Evolutionary conservation across 2,113 vertebrate species (phyloP).

Genomic region (Pelobates fuscus): DNA sequence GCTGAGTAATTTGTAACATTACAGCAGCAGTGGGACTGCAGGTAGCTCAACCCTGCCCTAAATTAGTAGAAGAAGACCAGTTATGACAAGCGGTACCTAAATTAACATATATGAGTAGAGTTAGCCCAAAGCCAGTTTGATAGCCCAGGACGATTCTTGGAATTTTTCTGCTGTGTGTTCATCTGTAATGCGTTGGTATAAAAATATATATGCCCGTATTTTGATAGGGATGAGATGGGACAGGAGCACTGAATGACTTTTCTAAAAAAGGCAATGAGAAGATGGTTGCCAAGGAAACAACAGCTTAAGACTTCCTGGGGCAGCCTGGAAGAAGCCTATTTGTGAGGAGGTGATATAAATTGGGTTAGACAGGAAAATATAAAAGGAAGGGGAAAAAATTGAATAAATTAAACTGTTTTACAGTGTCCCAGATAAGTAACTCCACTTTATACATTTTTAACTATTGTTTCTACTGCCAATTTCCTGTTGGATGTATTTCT

Average conservation of each 20-base stretch:
- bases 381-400: constrained; percentile 13
- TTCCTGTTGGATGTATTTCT: background rate
- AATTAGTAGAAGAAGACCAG: too few species aligned
- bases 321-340: constrained; percentile 21
- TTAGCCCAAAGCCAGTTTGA: background rate
- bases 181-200: background rate
- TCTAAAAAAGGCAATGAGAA: constrained; percentile 6
- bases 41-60: too few species aligned
- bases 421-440: constrained; percentile 31
- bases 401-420: constrained; percentile 29
- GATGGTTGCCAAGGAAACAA: constrained; percentile 41
- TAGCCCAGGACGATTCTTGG: background rate
- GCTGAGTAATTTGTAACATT: too few species aligned
- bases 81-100: background rate
- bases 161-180: background rate
- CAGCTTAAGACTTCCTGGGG: constrained; percentile 36
- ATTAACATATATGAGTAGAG: background rate
- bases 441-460: constrained; percentile 30
- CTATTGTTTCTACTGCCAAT: background rate
- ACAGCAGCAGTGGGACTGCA: too few species aligned
- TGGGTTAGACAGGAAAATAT: constrained; percentile 39
- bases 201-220: constrained; percentile 6
- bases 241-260: constrained; percentile 23
- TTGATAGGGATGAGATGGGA: constrained; percentile 37
- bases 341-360: constrained; percentile 36